Evolutionary conservation across 2,888 invertebrate genomes (phyloP).

Genomic region (Bellardia bayeri): DNA sequence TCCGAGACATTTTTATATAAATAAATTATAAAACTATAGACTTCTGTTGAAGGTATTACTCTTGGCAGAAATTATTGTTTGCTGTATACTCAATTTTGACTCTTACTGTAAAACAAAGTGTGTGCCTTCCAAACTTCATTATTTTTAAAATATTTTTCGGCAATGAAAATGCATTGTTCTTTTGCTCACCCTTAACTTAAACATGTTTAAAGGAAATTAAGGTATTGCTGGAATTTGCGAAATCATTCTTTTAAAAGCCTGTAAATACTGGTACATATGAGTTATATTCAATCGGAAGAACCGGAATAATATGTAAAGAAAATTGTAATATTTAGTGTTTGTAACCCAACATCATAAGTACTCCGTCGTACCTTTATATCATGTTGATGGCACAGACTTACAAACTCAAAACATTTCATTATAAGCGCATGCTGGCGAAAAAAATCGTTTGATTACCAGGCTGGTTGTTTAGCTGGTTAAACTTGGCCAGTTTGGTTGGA

Average conservation of each 20-base stretch:
- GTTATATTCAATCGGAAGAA: neutral
- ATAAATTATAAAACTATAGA: no score
- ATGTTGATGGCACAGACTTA: slow-evolving; percentile 33
- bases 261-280: neutral
- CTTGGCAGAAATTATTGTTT: no score
- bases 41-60: no score
- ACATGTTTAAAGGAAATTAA: no score
- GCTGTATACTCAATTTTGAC: no score
- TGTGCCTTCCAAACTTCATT: no score
- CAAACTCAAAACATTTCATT: slow-evolving; percentile 56
- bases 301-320: slow-evolving; percentile 32
- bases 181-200: no score
- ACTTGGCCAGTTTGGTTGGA: slow-evolving; percentile 38
- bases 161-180: no score
- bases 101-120: no score
- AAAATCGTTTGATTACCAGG: slow-evolving; percentile 34
- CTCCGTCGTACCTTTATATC: slow-evolving; percentile 29
- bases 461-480: slow-evolving; percentile 44
- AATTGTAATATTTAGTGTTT: slow-evolving; percentile 63
- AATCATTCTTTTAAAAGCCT: slow-evolving; percentile 28
- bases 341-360: slow-evolving; percentile 50
- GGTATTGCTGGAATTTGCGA: neutral
- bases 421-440: slow-evolving; percentile 52
- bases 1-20: no score
- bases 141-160: no score